phyloP scores from a whole-genome alignment of 1,140 invertebrate species.

The Nautilus pompilius region DNA sequence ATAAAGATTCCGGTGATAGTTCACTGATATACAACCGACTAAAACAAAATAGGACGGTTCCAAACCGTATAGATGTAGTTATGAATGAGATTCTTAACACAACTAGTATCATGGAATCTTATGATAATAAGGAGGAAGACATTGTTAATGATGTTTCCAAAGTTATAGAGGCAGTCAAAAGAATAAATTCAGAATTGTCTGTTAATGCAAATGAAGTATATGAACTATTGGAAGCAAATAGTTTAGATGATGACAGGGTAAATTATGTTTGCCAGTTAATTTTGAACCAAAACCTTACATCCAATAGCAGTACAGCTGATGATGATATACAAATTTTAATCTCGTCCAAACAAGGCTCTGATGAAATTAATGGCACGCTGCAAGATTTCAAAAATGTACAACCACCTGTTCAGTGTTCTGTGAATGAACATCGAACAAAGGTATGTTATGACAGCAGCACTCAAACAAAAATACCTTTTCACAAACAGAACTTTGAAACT shows the following conservation, averaged over 20 bases:
- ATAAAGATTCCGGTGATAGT: constrained; percentile 20
- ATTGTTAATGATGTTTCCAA: constrained; percentile 22
- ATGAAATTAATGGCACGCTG: constrained; percentile 15
- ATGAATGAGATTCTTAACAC: constrained; percentile 29
- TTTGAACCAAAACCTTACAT: constrained; percentile 11
- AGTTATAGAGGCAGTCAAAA: constrained; percentile 25
- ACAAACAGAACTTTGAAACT: too few species aligned
- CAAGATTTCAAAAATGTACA: constrained; percentile 10
- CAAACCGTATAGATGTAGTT: constrained; percentile 36
- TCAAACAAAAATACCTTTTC: too few species aligned
- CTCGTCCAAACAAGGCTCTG: constrained; percentile 14
- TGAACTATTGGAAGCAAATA: constrained; percentile 18
- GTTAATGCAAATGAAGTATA: constrained; percentile 24
- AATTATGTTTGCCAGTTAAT: constrained; percentile 15
- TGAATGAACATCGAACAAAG: not conserved
- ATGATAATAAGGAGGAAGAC: not conserved
- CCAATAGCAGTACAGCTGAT: constrained; percentile 14
- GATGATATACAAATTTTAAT: not conserved
- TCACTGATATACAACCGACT: constrained; percentile 37
- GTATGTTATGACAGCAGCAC: constrained; percentile 10
- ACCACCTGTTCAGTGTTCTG: not conserved
- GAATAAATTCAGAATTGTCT: constrained; percentile 7
- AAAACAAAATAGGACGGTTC: constrained; percentile 19
- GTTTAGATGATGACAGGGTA: constrained; percentile 15
- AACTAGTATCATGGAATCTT: not conserved